Evolutionary conservation across 2,797 vertebrate genomes (phyloP), one percentile per base, ranked within the genome.

Genomic region (Hybognathus amarus): DNA sequence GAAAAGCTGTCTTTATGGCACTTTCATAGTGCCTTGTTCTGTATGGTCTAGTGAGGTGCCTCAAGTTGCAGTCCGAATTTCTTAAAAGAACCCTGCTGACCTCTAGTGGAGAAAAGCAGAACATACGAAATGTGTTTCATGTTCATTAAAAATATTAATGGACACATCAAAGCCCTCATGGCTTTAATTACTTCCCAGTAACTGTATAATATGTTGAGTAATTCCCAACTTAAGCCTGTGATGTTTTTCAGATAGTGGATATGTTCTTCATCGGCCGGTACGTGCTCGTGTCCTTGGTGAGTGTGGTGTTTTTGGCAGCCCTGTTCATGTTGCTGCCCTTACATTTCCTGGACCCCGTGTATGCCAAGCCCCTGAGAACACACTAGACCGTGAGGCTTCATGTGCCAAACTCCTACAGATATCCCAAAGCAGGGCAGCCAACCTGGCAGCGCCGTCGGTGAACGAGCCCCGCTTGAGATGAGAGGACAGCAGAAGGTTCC

Each of bases 261-360:
- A 82, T 91, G 36, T 94, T 98, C 91, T 95, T 98, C 89, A 96
- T 99, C 0, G 95, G 96, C 40, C 97, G 97, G 83, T 97, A 97
- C 2, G 30, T 97, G 64, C 95, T 99, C 61, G 92, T 99, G 91
- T 93, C 94, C 0, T 12, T 94, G 84, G 93, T 91, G 83, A 91
- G 91, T 9, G 78, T 90, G 8, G 64, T 94, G 7, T 94, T 97
- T 50, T 92, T 99, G 0, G 93, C 94, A 59, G 92, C 93, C n/a
- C 86, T 96, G 64, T 96, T 97, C 92, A 86, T 97, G 92, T 88
- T 98, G 80, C 93, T 98, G 40, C 91, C 95, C 68, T 92, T 96
- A 80, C 95, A 97, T 82, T 81, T 98, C 87, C 89, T 97, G 93
- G 96, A 98, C 88, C 96, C 97, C 0, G 81, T 97, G 69, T 95